Evolutionary conservation across 2,113 vertebrate genomes (phyloP).

Genomic region (Pseudorectes ferrugineus): DNA sequence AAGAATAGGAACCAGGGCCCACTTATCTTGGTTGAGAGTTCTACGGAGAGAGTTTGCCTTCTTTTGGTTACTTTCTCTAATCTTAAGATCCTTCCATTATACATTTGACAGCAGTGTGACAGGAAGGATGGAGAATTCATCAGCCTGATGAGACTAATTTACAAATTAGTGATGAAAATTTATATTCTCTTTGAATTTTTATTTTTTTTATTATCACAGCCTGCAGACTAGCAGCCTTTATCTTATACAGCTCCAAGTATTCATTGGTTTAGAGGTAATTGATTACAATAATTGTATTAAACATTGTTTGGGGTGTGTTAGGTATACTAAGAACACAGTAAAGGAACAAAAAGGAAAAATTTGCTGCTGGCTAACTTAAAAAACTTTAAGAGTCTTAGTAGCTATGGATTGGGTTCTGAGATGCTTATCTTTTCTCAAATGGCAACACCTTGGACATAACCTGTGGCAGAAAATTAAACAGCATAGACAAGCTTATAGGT

Average conservation of each 20-base stretch:
- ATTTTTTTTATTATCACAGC: background rate
- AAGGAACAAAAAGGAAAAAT: background rate
- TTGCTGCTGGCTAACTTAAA: background rate
- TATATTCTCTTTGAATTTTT: background rate
- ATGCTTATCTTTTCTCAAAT: background rate
- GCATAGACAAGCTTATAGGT: background rate
- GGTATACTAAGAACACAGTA: background rate
- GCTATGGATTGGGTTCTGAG: background rate
- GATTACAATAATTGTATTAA: background rate
- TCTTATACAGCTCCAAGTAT: background rate
- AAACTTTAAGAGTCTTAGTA: background rate
- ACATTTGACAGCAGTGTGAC: background rate
- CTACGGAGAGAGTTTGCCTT: background rate
- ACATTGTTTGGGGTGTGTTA: background rate
- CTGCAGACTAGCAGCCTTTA: background rate
- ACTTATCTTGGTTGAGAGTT: background rate
- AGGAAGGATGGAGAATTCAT: background rate
- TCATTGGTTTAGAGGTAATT: background rate
- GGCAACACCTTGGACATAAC: background rate
- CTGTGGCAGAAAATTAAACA: background rate
- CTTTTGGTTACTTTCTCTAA: background rate
- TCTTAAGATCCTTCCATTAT: background rate
- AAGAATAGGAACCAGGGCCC: background rate
- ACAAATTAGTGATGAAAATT: background rate
- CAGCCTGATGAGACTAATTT: background rate